Percentiles rank a stretch among this genome's conserved stretches.
phyloP scores from a whole-genome alignment of 2,888 invertebrate species.

The Boloria euphrosyne region DNA sequence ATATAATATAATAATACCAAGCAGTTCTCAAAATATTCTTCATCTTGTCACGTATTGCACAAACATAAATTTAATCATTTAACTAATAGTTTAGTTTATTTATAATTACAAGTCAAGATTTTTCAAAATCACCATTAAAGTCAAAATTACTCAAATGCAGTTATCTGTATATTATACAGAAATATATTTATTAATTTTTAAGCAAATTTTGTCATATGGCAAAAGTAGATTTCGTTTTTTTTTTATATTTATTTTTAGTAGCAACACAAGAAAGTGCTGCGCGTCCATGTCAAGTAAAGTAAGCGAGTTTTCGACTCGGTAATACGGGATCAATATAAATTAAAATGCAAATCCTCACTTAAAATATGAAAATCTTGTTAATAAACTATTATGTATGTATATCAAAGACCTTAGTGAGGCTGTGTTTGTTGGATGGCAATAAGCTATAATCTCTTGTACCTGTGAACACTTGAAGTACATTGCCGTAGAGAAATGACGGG shows the following conservation, averaged over 20 bases:
- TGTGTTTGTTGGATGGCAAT: constrained; percentile 22
- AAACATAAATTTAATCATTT: neutral
- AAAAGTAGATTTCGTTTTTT: constrained; percentile 46
- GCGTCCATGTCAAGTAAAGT: constrained; percentile 76
- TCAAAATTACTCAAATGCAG: too few relatives aligned
- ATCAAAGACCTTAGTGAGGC: constrained; percentile 39
- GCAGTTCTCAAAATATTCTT: too few relatives aligned
- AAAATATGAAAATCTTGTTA: constrained; percentile 55
- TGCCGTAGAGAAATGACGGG: constrained; percentile 69
- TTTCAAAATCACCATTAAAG: too few relatives aligned
- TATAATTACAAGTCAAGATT: too few relatives aligned
- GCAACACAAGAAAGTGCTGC: constrained; percentile 59
- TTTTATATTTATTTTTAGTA: constrained; percentile 19
- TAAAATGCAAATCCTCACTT: constrained; percentile 68
- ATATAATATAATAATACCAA: too few relatives aligned
- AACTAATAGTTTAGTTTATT: too few relatives aligned
- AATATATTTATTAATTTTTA: neutral
- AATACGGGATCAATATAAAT: constrained; percentile 75
- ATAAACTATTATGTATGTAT: constrained; percentile 42
- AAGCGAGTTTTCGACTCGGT: constrained; percentile 64
- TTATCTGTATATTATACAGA: too few relatives aligned
- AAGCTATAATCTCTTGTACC: constrained; percentile 29
- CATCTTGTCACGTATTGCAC: neutral
- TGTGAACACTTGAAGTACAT: constrained; percentile 54
- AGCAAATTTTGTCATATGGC: constrained; percentile 47